A percentile compares a stretch with the other conserved stretches of the same genome.
These are phyloP conservation scores for Copsychus sechellarum DNA, from an alignment of 2,113 vertebrate species.

Conservation along the genomic window DNA sequence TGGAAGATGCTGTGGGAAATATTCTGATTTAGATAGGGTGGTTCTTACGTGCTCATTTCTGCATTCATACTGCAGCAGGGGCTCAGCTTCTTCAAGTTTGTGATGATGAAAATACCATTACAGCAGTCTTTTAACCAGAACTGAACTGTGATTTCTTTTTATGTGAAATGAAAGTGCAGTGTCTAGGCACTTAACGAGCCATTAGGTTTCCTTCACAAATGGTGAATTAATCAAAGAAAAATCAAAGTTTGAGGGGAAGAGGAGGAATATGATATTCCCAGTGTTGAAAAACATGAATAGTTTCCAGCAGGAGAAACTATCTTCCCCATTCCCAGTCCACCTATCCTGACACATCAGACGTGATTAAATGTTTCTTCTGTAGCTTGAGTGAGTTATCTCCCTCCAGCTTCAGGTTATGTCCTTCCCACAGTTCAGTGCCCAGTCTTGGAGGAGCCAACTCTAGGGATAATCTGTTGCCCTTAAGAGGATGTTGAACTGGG, in stretches of 20 bases:
- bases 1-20: not conserved
- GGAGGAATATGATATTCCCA: not conserved
- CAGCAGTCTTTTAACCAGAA: not conserved
- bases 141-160: not conserved
- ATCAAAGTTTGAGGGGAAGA: not conserved
- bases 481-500: slow-evolving; percentile 24
- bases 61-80: not conserved
- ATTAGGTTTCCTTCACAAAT: not conserved
- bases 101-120: not conserved
- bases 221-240: not conserved
- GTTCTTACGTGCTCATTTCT: not conserved
- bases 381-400: not conserved
- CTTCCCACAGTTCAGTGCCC: not conserved
- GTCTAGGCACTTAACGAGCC: not conserved
- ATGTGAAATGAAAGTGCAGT: not conserved
- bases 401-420: not conserved
- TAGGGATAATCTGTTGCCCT: slow-evolving; percentile 20
- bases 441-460: not conserved
- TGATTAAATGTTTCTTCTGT: not conserved
- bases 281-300: not conserved
- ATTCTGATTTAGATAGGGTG: not conserved
- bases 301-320: not conserved
- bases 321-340: not conserved
- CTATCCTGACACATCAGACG: not conserved
- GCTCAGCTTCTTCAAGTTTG: not conserved